Evolutionary conservation across 2,113 vertebrate genomes (phyloP), one percentile per base, ranked within the genome.

Genomic region (Oriolus oriolus): DNA sequence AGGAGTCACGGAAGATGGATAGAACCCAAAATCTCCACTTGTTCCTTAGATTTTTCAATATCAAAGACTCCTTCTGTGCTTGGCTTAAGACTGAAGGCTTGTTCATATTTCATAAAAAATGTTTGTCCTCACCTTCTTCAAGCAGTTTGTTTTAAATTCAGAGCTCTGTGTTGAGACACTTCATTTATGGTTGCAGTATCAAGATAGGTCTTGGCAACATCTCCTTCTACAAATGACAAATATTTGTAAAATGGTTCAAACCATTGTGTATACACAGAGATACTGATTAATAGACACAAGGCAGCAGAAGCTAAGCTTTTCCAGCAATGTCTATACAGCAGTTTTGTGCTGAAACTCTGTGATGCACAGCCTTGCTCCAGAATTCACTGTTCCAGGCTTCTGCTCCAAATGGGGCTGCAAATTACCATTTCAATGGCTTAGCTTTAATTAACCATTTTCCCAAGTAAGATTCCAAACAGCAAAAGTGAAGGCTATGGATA

Each of bases 171-270:
- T 61, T 42, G 37, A 45, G 61, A 84, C 31, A 28, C 44, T 92
- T 88, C 60, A 95, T 96, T 93, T 93, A 87, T 61, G 59, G 42
- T 42, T 65, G 28, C 85, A 73, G n/a, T 35, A 69, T 86, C 85
- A 84, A 94, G 88, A 84, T 24, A 68, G 77, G 31, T 63, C 83
- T 91, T 96, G 87, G 93, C 96, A 96, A 63, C 71, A 28, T 68
- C 64, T 90, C 64, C 69, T 91, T 57, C 91, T 88, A 56, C 82
- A 93, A 94, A 95, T 80, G 83, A 90, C 75, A 96, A 97, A 92
- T 96, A 96, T 97, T 97, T 97, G 87, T 91, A 90, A 96, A 95
- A 95, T 57, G 33, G 68, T 83, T 95, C 89, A 87, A 93, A 68
- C 35, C 47, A 13, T 6, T 47, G 39, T 93, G 92, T 96, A 60